These are phyloP conservation scores for Rhinophrynus dorsalis DNA, from an alignment of 2,797 vertebrate genomes.

Conservation along the genomic window DNA sequence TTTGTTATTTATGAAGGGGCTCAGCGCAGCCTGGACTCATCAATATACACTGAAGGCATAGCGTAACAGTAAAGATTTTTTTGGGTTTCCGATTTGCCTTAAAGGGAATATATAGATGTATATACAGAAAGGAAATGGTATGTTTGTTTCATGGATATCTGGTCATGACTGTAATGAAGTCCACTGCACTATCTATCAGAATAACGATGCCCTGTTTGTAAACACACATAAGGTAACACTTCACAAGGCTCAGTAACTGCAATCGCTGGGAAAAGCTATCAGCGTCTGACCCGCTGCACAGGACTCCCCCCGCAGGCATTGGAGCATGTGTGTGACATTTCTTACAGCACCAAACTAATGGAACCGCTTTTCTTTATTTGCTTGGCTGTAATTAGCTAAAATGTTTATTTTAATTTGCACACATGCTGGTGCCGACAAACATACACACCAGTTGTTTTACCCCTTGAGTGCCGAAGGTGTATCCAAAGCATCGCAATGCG, in stretches of 20 bases:
- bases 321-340: not conserved
- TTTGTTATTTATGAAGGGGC: not conserved
- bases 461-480: too few relatives aligned
- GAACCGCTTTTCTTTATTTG: constrained; percentile 12
- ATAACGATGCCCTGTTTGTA: not conserved
- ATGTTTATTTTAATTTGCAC: constrained; percentile 21
- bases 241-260: not conserved
- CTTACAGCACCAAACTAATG: not conserved
- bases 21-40: too few relatives aligned
- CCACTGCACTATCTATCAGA: not conserved
- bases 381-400: not conserved
- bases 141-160: not conserved
- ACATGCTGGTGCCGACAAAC: too few relatives aligned
- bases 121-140: not conserved
- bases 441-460: too few relatives aligned
- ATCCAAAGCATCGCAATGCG: too few relatives aligned
- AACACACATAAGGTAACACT: not conserved
- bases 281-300: not conserved
- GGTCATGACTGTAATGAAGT: not conserved
- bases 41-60: too few relatives aligned
- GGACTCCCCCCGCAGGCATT: not conserved
- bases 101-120: not conserved
- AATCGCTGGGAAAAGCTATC: constrained; percentile 1
- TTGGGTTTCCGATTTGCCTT: too few relatives aligned
- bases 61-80: too few relatives aligned